Evolutionary conservation across 2,888 invertebrate species (phyloP).

Genomic region (Orthonychiurus folsomi): DNA sequence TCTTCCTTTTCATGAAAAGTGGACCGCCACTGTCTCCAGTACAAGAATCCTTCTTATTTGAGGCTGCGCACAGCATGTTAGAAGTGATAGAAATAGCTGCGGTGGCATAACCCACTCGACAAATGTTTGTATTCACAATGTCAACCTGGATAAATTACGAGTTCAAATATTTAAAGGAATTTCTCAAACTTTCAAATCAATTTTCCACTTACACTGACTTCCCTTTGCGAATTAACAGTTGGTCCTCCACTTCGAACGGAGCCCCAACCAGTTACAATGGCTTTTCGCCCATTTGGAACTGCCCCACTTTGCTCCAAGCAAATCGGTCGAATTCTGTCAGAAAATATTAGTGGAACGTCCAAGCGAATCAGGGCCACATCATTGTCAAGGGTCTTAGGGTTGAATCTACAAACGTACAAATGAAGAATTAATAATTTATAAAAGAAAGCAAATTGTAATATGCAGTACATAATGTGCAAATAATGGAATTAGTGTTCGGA

Average conservation of each 20-base stretch:
- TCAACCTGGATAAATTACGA: conserved; percentile 5
- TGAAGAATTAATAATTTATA: background rate
- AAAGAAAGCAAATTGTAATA: too few species aligned
- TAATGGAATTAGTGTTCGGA: background rate
- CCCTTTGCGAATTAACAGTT: conserved; percentile 8
- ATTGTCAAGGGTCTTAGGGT: conserved; percentile 5
- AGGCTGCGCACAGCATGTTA: conserved; percentile 10
- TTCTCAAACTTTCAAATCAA: too few species aligned
- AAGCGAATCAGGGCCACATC: conserved; percentile 4
- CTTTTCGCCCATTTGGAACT: background rate
- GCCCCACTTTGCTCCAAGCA: background rate
- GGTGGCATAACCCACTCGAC: background rate
- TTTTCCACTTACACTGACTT: conserved; percentile 3
- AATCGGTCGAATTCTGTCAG: conserved; percentile 6
- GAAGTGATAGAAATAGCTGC: conserved; percentile 1
- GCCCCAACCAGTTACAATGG: conserved; percentile 10
- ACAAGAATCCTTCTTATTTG: conserved; percentile 9
- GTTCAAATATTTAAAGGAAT: too few species aligned
- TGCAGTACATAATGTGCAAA: background rate
- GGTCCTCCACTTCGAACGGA: background rate
- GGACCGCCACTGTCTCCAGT: conserved; percentile 11
- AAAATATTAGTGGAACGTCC: background rate
- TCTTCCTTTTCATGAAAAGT: conserved; percentile 2
- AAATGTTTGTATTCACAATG: background rate
- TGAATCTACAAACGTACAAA: background rate